Evolutionary conservation across 2,113 vertebrate genomes (phyloP), one percentile per base, ranked within the genome.

Genomic region (Nyctibius bracteatus): DNA sequence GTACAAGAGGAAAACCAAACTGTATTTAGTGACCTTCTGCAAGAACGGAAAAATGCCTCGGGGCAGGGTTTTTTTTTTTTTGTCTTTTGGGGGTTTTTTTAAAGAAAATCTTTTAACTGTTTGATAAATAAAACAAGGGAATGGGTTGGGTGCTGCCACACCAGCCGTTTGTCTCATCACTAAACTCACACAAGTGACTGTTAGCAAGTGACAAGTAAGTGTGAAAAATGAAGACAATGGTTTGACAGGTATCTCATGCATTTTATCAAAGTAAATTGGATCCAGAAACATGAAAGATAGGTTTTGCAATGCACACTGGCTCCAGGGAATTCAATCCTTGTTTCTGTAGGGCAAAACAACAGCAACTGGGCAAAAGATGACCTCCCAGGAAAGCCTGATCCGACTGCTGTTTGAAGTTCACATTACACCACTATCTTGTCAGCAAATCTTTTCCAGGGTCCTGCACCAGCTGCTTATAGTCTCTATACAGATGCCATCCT

Each of bases 31-130:
- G 88, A 88, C 92, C 67, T 90, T 28, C 82, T 88, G 72, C 46
- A 73, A 54, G 93, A 88, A 90, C n/a, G 86, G 88, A 88, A 93
- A 95, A 92, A 62, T 1, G 35, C 94, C 78, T 67, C 87, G 10
- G 84, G 92, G 61, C 28, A 43, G 31, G 16, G 1, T 1, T 46
- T 19, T 41, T 78, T 41, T 33, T 57, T 62, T 13, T 22, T 35
- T 39, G 14, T 24, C 25, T 52, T n/a, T n/a, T n/a, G n/a, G n/a
- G 44, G n/a, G 28, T 54, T 46, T 46, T 55, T 55, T 55, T 31
- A 15, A 71, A 83, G 4, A 3, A 35, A 70, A 84, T 71, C 90
- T 81, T 92, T 75, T 46, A 91, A 81, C 51, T 37, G 82, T 41
- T 96, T 21, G 0, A 90, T 92, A 88, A 92, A 80, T 52, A 73